Conservation (phyloP, 2,888 invertebrate species). For the Tetramorium bicarinatum region DNA sequence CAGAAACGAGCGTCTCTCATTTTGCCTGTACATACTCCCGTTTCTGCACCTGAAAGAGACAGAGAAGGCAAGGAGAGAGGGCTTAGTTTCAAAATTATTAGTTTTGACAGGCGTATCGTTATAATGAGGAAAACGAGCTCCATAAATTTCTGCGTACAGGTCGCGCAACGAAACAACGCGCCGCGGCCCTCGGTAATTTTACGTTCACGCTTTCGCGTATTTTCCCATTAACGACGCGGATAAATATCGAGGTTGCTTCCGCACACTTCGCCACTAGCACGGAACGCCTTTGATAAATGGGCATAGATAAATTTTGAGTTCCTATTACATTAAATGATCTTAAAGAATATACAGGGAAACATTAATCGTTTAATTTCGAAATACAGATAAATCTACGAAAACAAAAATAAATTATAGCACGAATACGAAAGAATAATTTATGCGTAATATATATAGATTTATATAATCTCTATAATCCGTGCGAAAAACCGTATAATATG, state of each 20-base stretch:
- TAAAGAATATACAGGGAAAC: not conserved
- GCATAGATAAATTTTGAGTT: constrained; percentile 4
- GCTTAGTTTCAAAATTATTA: constrained; percentile 29
- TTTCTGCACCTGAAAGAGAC: not conserved
- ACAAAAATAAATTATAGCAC: not conserved
- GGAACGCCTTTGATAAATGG: constrained; percentile 49
- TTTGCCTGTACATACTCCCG: too few species aligned
- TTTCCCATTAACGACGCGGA: constrained; percentile 70
- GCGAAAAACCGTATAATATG: not conserved
- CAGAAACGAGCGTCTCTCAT: not conserved
- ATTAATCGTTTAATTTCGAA: not conserved
- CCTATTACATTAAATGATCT: not conserved
- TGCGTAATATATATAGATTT: too few species aligned
- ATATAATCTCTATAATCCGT: too few species aligned
- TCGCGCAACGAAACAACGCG: constrained; percentile 25
- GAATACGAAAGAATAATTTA: not conserved
- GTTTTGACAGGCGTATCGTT: constrained; percentile 24
- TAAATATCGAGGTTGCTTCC: constrained; percentile 74
- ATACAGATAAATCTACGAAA: not conserved
- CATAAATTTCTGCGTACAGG: constrained; percentile 8
- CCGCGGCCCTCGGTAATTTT: constrained; percentile 24
- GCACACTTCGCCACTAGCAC: constrained; percentile 57
- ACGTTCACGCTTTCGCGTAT: constrained; percentile 75
- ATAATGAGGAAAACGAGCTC: constrained; percentile 32
- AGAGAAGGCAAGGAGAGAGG: not conserved